phyloP scores from a whole-genome alignment of 2,113 vertebrate species.

The Nipponia nippon region DNA sequence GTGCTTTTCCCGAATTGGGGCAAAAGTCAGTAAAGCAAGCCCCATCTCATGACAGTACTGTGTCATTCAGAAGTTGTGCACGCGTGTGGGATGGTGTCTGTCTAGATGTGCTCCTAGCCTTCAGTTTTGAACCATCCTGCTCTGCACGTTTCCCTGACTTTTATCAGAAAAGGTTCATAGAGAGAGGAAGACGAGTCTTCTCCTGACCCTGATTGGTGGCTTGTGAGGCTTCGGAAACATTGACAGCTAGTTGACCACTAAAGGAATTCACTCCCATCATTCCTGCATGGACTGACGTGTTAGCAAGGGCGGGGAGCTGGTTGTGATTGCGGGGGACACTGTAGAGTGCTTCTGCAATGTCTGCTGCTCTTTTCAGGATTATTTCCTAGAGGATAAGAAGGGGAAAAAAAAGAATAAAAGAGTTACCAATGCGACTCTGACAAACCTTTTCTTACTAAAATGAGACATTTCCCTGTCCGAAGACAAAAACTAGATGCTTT shows the following conservation, averaged over 20 bases:
- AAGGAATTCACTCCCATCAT: conserved; percentile 99
- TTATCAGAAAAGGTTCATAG: not conserved
- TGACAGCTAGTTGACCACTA: conserved; percentile 94
- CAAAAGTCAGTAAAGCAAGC: not conserved
- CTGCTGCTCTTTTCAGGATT: conserved; percentile 94
- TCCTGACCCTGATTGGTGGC: conserved; percentile 91
- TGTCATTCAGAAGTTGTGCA: not conserved
- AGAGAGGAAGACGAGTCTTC: not conserved
- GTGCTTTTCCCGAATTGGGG: rapidly evolving
- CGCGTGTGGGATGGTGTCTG: not conserved
- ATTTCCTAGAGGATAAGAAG: conserved; percentile 81
- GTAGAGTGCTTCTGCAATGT: conserved; percentile 98
- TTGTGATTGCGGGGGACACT: conserved; percentile 95
- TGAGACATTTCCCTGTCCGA: not conserved
- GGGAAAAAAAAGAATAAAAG: not conserved
- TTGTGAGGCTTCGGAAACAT: conserved; percentile 90
- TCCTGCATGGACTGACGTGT: conserved; percentile 87
- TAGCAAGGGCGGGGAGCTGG: conserved; percentile 88
- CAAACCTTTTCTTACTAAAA: not conserved
- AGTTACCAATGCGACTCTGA: not conserved
- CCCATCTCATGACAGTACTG: not conserved
- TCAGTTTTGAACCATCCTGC: not conserved
- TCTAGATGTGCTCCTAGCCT: not conserved
- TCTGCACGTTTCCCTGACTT: not conserved
- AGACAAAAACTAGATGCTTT: not conserved